Percentiles rank a stretch among this genome's conserved stretches.
phyloP scores from a whole-genome alignment of 2,113 vertebrate species.

The Columba livia region DNA sequence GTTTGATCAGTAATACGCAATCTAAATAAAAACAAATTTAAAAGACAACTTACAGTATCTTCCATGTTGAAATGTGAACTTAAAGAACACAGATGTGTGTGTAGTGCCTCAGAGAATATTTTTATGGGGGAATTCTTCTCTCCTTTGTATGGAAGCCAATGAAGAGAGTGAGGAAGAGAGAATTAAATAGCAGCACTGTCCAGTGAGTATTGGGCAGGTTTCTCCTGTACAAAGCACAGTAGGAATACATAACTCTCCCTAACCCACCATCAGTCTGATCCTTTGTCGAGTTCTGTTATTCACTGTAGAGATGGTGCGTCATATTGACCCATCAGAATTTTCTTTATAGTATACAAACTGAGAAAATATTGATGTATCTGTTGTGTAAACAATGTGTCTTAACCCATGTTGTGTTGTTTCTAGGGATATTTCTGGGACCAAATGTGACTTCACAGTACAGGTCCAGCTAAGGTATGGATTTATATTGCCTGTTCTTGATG shows the following conservation, averaged over 20 bases:
- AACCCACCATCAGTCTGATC: not conserved
- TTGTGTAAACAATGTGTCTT: not conserved
- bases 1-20: not conserved
- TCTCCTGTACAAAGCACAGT: not conserved
- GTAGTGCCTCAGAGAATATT: not conserved
- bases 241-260: not conserved
- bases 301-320: rapidly evolving
- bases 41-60: not conserved
- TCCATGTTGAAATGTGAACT: not conserved
- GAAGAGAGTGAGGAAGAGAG: not conserved
- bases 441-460: slow-evolving; percentile 99
- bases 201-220: not conserved
- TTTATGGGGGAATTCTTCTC: not conserved
- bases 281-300: not conserved
- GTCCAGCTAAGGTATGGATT: slow-evolving; percentile 92
- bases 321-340: not conserved
- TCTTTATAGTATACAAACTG: not conserved
- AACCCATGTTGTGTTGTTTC: slow-evolving; percentile 29
- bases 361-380: not conserved
- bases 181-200: not conserved
- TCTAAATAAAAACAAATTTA: not conserved
- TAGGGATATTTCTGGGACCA: slow-evolving; percentile 99
- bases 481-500: not conserved
- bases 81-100: not conserved
- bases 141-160: not conserved